phyloP scores from a whole-genome alignment of 2,113 vertebrate genomes.

The Ranitomeya imitator region DNA sequence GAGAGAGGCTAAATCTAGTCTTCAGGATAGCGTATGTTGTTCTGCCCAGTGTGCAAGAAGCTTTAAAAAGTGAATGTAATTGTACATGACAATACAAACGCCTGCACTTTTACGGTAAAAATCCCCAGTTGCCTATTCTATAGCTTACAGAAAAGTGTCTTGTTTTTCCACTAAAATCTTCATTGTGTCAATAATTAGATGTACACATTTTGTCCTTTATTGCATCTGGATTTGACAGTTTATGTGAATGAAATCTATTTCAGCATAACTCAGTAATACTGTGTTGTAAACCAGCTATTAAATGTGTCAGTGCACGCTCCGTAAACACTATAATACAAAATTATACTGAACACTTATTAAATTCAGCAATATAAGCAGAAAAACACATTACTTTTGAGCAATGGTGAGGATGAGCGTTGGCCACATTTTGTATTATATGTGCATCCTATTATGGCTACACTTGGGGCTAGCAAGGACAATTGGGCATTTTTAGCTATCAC shows the following conservation, averaged over 20 bases:
- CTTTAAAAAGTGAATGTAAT: background rate
- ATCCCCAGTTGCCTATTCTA: background rate
- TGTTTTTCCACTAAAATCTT: background rate
- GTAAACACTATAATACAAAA: background rate
- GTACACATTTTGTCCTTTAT: background rate
- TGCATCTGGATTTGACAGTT: background rate
- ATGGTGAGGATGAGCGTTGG: background rate
- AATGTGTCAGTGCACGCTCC: background rate
- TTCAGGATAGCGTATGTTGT: background rate
- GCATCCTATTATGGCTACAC: background rate
- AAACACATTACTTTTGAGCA: background rate
- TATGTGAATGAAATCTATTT: background rate
- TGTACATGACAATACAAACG: background rate
- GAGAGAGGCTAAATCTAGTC: background rate
- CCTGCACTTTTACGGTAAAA: background rate
- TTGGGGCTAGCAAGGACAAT: background rate
- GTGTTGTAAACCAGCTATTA: slow-evolving; percentile 13
- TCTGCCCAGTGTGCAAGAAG: background rate
- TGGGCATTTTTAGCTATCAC: background rate
- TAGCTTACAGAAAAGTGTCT: background rate
- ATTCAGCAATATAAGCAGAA: background rate
- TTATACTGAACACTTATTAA: background rate
- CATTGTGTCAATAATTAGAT: background rate
- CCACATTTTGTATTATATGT: background rate
- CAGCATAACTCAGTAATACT: background rate